Evolutionary conservation across 2,888 invertebrate genomes (phyloP).

Genomic region (Dyspetes luteomarginatus): DNA sequence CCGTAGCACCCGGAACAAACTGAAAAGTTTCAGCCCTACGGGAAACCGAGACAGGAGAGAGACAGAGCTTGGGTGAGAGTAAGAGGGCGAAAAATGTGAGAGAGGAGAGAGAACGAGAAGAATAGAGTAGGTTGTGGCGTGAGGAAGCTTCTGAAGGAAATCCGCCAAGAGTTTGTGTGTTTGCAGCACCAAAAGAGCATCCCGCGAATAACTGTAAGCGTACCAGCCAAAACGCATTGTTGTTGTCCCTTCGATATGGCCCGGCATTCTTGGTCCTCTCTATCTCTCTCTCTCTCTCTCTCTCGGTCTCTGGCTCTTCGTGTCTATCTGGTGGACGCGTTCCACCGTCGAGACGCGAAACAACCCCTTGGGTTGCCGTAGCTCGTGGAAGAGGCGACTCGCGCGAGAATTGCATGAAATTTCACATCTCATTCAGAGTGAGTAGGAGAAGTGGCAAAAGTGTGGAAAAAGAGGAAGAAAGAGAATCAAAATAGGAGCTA

Average conservation of each 20-base stretch:
- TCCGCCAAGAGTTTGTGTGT: constrained; percentile 64
- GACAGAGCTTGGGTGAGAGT: constrained; percentile 3
- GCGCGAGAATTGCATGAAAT: constrained; percentile 68
- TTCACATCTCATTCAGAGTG: constrained; percentile 42
- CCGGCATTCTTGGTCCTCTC: neutral
- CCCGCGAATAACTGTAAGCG: constrained; percentile 10
- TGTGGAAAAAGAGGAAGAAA: constrained; percentile 34
- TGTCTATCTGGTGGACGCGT: constrained; percentile 42
- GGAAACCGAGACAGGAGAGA: constrained; percentile 42
- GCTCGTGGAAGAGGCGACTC: neutral
- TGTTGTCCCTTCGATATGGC: constrained; percentile 27
- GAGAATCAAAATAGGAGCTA: constrained; percentile 42
- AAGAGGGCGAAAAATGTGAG: constrained; percentile 23
- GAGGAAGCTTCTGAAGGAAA: constrained; percentile 70
- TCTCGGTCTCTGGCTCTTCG: neutral
- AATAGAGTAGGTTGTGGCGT: constrained; percentile 34
- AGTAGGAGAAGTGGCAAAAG: constrained; percentile 60
- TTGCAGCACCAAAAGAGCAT: constrained; percentile 36
- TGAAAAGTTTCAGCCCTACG: constrained; percentile 61
- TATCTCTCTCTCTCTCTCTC: neutral
- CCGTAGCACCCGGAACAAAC: constrained; percentile 56
- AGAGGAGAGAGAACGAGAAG: constrained; percentile 40
- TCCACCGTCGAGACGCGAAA: constrained; percentile 5
- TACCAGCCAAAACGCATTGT: constrained; percentile 51
- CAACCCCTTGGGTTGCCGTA: neutral